phyloP scores from a whole-genome alignment of 2,797 vertebrate genomes.

The Pampus argenteus region DNA sequence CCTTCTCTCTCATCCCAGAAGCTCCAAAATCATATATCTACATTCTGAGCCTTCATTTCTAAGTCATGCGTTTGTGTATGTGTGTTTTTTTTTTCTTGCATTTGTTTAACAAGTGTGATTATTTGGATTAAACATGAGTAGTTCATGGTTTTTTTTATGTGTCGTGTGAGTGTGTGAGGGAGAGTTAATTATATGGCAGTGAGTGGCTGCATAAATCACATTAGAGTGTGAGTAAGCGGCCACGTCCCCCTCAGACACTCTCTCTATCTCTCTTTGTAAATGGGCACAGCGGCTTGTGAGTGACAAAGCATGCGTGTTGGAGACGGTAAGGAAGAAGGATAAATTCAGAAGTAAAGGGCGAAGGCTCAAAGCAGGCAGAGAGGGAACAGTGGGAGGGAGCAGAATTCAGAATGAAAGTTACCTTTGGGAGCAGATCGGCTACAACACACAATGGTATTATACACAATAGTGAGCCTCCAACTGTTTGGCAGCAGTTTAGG shows the following conservation, averaged over 20 bases:
- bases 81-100: slow-evolving; percentile 1
- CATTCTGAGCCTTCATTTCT: slow-evolving; percentile 31
- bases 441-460: not conserved
- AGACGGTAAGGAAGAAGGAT: not conserved
- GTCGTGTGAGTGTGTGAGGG: slow-evolving; percentile 12
- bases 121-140: not conserved
- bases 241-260: slow-evolving; percentile 17
- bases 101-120: slow-evolving; percentile 8
- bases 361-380: not conserved
- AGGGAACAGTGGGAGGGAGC: not conserved
- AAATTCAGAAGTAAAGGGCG: not conserved
- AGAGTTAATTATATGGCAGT: slow-evolving; percentile 47
- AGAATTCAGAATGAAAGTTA: not conserved
- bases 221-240: slow-evolving; percentile 28
- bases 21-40: slow-evolving; percentile 10
- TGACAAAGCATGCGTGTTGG: slow-evolving; percentile 4
- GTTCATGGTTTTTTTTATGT: slow-evolving; percentile 26
- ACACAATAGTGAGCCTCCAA: not conserved
- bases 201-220: slow-evolving; percentile 58
- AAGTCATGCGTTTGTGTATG: slow-evolving; percentile 4
- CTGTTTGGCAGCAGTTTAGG: not conserved
- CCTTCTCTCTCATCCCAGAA: not conserved
- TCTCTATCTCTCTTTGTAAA: not conserved
- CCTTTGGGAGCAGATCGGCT: not conserved
- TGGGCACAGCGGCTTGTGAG: slow-evolving; percentile 4